Conservation (phyloP, 2,113 vertebrate genomes). For the Carassius auratus region DNA sequence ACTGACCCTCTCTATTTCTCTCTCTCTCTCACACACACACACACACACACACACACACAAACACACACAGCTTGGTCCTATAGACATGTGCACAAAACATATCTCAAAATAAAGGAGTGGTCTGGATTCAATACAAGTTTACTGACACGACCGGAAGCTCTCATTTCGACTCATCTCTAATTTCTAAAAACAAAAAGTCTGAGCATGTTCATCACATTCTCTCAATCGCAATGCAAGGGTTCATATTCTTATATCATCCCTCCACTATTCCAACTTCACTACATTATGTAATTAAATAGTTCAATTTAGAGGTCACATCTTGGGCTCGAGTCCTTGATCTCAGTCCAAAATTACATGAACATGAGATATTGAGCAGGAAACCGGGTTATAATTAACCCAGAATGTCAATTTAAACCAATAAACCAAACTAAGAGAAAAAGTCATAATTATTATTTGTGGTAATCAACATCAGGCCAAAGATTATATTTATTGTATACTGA, state of each 20-base stretch:
- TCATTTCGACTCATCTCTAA: neutral
- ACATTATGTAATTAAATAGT: neutral
- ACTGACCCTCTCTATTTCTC: constrained; percentile 2
- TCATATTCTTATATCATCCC: neutral
- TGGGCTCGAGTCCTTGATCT: neutral
- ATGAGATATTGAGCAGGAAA: too few species aligned
- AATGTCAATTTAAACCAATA: too few species aligned
- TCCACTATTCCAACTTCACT: neutral
- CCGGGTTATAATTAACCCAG: too few species aligned
- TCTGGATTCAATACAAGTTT: neutral
- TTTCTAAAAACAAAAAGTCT: neutral
- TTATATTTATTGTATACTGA: neutral
- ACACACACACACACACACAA: too few species aligned
- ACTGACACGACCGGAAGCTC: neutral
- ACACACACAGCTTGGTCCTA: neutral
- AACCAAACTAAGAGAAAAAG: too few species aligned
- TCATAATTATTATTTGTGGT: too few species aligned
- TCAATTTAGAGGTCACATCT: neutral
- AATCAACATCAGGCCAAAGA: too few species aligned
- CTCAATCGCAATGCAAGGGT: neutral
- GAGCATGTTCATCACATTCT: neutral
- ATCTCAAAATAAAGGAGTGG: neutral
- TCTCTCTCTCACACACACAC: too few species aligned
- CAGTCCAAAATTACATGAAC: too few species aligned
- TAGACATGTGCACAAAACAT: neutral